Evolutionary conservation across 2,797 vertebrate species (phyloP), one percentile per base, ranked within the genome.

Genomic region (Acanthis flammea): DNA sequence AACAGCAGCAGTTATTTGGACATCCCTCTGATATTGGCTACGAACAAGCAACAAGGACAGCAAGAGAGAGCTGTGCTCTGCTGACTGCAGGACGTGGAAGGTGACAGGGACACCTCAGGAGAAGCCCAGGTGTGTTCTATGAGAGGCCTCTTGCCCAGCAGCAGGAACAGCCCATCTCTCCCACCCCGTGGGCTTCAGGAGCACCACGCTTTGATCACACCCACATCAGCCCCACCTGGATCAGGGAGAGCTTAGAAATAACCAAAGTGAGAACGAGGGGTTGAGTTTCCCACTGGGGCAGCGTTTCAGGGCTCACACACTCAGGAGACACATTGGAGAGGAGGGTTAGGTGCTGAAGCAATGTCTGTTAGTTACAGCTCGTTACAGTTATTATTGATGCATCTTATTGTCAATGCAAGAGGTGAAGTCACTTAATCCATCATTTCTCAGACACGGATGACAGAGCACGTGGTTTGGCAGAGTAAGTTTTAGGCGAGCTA

Each of bases 401-500:
- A 25, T 89, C 91, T 85, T 42, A 41, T 27, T 51, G 42, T 77
- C 72, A 93, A 95, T 50, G 89, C 84, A 50, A 74, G 51, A 90
- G 68, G 86, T 73, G 92, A 95, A 87, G 75, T 89, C 93, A 87
- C 94, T 83, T 37, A 86, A 90, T 63, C 48, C 88, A 93, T 76
- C 53, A 31, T 78, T 94, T 93, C 63, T 90, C 77, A 85, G 90
- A 90, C 88, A 92, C 2, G 2, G 70, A 90, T 86, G 94, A 95
- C 92, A 94, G 92, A 87, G 93, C 93, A 66, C 12, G 3, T 62
- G 88, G 35, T 94, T 96, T 95, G 95, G 93, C 93, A 90, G 66
- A 92, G 79, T 87, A 63, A 83, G 41, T 90, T 91, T 92, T 79
- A 78, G 63, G 93, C 94, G 92, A 97, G 93, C 92, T 85, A 79